Percentiles rank a stretch among this genome's conserved stretches.
phyloP scores from a whole-genome alignment of 2,888 invertebrate species.

The Ceratothoa steindachneri region DNA sequence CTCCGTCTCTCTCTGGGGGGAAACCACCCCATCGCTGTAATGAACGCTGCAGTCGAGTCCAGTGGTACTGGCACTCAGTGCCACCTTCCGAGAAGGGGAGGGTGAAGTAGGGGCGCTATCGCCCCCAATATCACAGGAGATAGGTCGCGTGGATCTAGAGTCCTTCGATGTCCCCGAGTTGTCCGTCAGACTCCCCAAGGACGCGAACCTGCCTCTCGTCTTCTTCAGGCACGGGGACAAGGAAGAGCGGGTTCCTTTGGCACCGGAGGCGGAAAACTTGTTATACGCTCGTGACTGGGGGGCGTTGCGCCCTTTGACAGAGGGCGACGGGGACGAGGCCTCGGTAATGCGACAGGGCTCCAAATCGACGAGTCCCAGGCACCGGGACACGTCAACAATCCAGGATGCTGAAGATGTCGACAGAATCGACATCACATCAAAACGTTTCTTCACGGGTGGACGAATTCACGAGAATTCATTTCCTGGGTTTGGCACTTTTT shows the following conservation, averaged over 20 bases:
- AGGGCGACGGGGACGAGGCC: background rate
- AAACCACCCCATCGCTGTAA: background rate
- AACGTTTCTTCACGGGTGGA: too few species aligned
- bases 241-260: background rate
- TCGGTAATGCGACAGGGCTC: background rate
- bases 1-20: background rate
- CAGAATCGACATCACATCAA: background rate
- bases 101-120: background rate
- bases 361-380: constrained; percentile 39
- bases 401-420: constrained; percentile 13
- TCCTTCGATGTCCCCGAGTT: background rate
- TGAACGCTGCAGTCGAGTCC: background rate
- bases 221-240: background rate
- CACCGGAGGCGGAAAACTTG: background rate
- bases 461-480: too few species aligned
- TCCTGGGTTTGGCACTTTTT: too few species aligned
- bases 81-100: background rate
- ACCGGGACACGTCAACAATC: constrained; percentile 42
- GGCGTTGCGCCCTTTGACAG: background rate
- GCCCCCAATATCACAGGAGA: background rate
- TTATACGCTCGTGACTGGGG: background rate
- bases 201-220: background rate
- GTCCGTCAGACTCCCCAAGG: background rate
- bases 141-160: background rate
- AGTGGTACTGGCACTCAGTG: background rate